Conservation (phyloP, 2,888 invertebrate species). For the Julus scanicus region DNA sequence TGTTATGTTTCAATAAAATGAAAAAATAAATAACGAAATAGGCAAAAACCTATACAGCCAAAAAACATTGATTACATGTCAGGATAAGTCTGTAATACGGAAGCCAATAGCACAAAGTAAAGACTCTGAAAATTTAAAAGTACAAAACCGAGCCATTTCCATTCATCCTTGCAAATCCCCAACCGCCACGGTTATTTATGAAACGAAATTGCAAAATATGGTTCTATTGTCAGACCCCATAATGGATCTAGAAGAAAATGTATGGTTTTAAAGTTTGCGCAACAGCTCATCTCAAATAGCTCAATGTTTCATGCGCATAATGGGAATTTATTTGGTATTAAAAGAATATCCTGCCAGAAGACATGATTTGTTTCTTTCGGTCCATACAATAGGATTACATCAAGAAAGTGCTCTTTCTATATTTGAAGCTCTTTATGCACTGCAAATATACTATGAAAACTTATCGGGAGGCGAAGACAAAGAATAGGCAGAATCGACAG, state of each 20-base stretch:
- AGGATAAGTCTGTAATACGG: background rate
- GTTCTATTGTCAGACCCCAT: background rate
- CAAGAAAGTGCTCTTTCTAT: background rate
- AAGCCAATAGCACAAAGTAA: background rate
- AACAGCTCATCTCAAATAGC: background rate
- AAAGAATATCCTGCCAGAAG: background rate
- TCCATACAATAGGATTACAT: background rate
- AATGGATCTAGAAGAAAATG: background rate
- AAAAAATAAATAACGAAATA: background rate
- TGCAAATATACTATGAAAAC: background rate
- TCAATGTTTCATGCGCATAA: background rate
- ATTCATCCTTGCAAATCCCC: background rate
- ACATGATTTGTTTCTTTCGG: background rate
- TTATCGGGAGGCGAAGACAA: background rate
- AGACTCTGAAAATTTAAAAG: background rate
- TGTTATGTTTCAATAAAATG: background rate
- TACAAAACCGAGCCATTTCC: background rate
- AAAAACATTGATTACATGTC: background rate
- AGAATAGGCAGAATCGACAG: background rate
- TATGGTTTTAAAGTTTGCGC: background rate
- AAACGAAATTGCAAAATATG: constrained; percentile 1
- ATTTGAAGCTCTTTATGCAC: background rate
- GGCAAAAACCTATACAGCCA: background rate
- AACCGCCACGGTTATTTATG: background rate
- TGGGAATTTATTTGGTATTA: background rate